Evolutionary conservation across 53 echinoderm and acorn worm species (phyloP).

Genomic region (Glandiceps talaboti): DNA sequence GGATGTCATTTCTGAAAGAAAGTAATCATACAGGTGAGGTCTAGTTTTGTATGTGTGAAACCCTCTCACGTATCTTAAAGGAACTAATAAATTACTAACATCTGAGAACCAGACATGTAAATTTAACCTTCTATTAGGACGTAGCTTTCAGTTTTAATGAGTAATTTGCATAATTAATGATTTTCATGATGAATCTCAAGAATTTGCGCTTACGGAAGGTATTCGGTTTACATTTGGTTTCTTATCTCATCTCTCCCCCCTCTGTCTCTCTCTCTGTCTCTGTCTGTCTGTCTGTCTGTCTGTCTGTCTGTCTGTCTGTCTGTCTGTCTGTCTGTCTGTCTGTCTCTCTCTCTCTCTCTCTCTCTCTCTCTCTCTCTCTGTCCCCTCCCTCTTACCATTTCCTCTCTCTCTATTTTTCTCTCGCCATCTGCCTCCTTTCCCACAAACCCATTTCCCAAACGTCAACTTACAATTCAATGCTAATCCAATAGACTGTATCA

Average conservation of each 20-base stretch:
- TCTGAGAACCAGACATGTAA: too few species aligned
- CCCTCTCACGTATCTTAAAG: too few species aligned
- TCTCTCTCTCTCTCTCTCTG: not conserved
- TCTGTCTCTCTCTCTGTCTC: not conserved
- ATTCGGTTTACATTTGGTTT: not conserved
- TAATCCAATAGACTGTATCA: not conserved
- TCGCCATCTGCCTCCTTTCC: not conserved
- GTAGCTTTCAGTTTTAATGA: too few species aligned
- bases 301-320: not conserved
- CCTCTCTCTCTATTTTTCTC: not conserved
- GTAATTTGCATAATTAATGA: too few species aligned
- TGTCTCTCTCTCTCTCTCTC: not conserved
- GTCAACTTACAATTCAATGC: not conserved
- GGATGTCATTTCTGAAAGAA: not conserved
- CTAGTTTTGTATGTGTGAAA: too few species aligned
- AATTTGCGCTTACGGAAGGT: not conserved
- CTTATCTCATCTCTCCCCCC: too few species aligned
- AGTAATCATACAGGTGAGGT: too few species aligned
- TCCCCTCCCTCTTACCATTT: not conserved
- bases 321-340: not conserved
- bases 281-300: slow-evolving; percentile 1
- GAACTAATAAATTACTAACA: too few species aligned
- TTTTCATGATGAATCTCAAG: too few species aligned
- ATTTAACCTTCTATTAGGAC: too few species aligned
- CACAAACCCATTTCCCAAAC: not conserved